A percentile compares a stretch with the other conserved stretches of the same genome.
These are phyloP conservation scores for Rhogogaster chlorosoma DNA, from an alignment of 2,888 invertebrate species.

Conservation along the genomic window DNA sequence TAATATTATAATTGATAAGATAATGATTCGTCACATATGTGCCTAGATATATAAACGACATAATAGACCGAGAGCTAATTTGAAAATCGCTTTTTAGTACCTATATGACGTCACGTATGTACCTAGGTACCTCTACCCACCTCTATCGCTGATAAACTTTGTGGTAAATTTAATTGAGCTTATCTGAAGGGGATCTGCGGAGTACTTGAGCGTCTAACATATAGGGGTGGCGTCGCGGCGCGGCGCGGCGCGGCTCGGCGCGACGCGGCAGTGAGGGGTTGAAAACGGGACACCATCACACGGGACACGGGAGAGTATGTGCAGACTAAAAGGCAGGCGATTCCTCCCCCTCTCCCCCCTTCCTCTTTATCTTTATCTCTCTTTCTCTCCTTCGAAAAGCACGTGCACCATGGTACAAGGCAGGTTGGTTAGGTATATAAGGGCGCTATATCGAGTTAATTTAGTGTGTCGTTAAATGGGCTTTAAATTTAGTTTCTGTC, in stretches of 20 bases:
- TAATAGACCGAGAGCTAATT: background rate
- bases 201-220: constrained; percentile 46
- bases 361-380: background rate
- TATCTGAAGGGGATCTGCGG: constrained; percentile 45
- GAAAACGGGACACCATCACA: constrained; percentile 26
- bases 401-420: background rate
- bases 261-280: background rate
- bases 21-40: background rate
- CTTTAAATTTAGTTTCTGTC: constrained; percentile 61
- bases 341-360: background rate
- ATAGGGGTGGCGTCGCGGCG: background rate
- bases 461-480: constrained; percentile 62
- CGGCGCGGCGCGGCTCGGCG: background rate
- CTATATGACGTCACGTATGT: constrained; percentile 35
- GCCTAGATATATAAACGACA: background rate
- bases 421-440: background rate
- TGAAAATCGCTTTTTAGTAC: constrained; percentile 18
- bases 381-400: constrained; percentile 10
- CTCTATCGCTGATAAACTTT: constrained; percentile 52
- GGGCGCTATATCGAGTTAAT: constrained; percentile 56
- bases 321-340: constrained; percentile 23
- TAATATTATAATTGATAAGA: background rate
- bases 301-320: constrained; percentile 4
- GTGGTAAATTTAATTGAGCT: constrained; percentile 53
- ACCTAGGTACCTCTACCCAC: background rate